Evolutionary conservation across 2,113 vertebrate genomes (phyloP), one percentile per base, ranked within the genome.

Genomic region (Pteronura brasiliensis): DNA sequence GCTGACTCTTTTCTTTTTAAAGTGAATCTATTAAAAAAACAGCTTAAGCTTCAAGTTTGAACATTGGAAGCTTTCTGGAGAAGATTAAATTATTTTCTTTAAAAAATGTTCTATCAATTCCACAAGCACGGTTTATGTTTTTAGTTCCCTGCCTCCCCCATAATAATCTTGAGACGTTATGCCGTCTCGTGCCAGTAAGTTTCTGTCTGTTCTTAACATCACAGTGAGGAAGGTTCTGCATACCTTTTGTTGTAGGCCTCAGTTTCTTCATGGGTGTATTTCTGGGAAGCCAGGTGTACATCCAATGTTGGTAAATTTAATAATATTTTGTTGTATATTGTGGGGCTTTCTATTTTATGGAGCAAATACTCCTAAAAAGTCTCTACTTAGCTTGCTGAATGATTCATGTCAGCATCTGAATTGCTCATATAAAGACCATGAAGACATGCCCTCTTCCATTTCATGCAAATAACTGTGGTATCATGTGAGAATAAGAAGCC

Each of bases 1-100:
- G 47, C 71, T 90, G 82, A 88, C 65, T 85, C 25, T 96, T 94
- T 97, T 92, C 7, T 96, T 97, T 97, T 95, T 79, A 93, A 88
- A 96, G 90, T 36, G 76, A 96, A 55, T 61, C 55, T 95, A 71
- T 88, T 93, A 44, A 44, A 80, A 95, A 88, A 86, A 90, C 83
- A 57, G 2, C 47, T 82, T 97, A 97, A 96, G 55, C 20, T 92
- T 96, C 84, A 81, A 92, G 87, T 95, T 49, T 83, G n/a, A 96
- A 83, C 42, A 74, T 63, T 83, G 57, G 52, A 76, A 91, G 88
- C 27, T 91, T 83, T 84, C 15, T 25, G 7, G n/a, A 83, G 79
- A 96, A 90, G 42, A 71, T 21, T 63, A 90, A 76, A 9, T 92
- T 96, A 92, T 96, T 97, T 93, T 95, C 81, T 89, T 93, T 47